These are phyloP conservation scores for Drosophila paramelanica DNA, from an alignment of 2,888 invertebrate species.

Conservation along the genomic window DNA sequence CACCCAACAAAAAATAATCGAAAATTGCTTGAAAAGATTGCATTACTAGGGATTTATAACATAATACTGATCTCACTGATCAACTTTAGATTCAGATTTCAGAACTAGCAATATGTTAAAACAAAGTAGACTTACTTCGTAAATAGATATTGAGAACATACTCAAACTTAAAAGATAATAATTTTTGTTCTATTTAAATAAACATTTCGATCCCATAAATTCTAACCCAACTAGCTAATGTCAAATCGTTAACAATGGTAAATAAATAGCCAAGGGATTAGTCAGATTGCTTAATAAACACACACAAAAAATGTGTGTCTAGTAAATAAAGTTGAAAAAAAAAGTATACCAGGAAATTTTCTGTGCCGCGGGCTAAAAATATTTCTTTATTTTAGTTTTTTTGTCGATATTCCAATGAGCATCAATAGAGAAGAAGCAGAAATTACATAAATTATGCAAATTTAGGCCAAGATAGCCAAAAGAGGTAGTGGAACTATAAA, in stretches of 20 bases:
- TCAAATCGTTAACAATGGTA: constrained; percentile 8
- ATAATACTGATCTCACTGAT: too few species aligned
- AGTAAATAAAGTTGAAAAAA: constrained; percentile 11
- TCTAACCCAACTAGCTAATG: constrained; percentile 9
- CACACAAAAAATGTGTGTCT: background rate
- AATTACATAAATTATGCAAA: constrained; percentile 73
- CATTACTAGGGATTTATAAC: too few species aligned
- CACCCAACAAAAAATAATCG: too few species aligned
- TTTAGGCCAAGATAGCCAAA: constrained; percentile 63
- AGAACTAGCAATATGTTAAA: too few species aligned
- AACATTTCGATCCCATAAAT: constrained; percentile 7
- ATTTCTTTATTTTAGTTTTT: constrained; percentile 7
- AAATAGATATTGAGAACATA: background rate
- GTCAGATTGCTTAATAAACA: constrained; percentile 8
- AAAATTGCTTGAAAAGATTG: too few species aligned
- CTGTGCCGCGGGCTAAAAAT: constrained; percentile 24
- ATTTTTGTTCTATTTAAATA: background rate
- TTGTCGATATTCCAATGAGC: constrained; percentile 32
- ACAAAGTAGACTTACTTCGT: too few species aligned
- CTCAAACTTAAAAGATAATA: background rate
- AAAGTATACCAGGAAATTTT: constrained; percentile 8
- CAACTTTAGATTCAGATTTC: too few species aligned
- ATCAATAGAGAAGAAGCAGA: constrained; percentile 47
- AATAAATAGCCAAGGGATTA: constrained; percentile 23
- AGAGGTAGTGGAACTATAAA: constrained; percentile 53